Percentiles rank a stretch among this genome's conserved stretches.
phyloP scores from a whole-genome alignment of 2,888 invertebrate species.

The Xestia c-nigrum region DNA sequence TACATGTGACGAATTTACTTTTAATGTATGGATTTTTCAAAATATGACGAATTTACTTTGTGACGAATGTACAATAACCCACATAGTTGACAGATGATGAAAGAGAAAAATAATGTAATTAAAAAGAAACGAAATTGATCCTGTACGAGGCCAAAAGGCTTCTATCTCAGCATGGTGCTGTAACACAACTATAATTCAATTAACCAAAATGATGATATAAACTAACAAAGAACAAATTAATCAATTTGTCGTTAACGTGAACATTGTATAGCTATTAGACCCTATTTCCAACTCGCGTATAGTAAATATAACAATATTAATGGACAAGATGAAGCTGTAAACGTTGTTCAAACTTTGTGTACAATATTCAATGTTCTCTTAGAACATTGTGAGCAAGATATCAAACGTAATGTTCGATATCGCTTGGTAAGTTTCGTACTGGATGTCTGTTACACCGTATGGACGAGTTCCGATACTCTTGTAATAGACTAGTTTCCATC shows the following conservation, averaged over 20 bases:
- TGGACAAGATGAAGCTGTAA: slow-evolving; percentile 74
- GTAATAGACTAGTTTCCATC: background rate
- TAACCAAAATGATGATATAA: background rate
- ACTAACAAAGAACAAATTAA: slow-evolving; percentile 56
- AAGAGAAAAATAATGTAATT: too few species aligned
- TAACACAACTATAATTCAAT: background rate
- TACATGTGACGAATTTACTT: too few species aligned
- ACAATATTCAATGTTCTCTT: slow-evolving; percentile 70
- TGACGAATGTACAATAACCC: too few species aligned
- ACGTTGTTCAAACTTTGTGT: slow-evolving; percentile 70
- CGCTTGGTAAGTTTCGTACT: slow-evolving; percentile 74
- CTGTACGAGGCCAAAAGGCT: too few species aligned
- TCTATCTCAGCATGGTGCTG: too few species aligned
- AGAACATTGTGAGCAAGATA: slow-evolving; percentile 77
- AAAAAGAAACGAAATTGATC: too few species aligned
- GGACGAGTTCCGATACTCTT: background rate
- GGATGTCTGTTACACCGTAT: slow-evolving; percentile 70
- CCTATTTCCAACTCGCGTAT: slow-evolving; percentile 40
- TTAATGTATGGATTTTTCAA: too few species aligned
- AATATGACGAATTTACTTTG: too few species aligned
- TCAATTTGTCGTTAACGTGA: slow-evolving; percentile 55
- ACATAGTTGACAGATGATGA: too few species aligned
- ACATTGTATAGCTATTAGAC: slow-evolving; percentile 55
- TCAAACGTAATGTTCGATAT: slow-evolving; percentile 76
- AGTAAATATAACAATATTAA: slow-evolving; percentile 70